Evolutionary conservation across 2,797 vertebrate species (phyloP), one percentile per base, ranked within the genome.

Genomic region (Crocodylus rhombifer): DNA sequence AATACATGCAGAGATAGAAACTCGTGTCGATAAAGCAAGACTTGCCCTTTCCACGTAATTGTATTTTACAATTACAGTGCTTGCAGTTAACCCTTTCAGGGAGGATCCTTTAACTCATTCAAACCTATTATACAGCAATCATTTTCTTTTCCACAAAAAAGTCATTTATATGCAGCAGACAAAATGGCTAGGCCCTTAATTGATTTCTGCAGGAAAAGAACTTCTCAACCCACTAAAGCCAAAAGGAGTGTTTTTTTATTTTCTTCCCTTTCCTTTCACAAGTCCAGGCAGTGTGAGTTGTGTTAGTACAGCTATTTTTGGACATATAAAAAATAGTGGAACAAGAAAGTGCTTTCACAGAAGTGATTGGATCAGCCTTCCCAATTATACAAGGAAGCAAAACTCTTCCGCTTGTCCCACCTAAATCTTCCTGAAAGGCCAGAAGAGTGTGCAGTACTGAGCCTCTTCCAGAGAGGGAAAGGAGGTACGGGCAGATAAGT

Each of bases 131-230:
- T 74, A 36, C 71, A 88, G 85, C 56, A 80, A 51, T 91, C 86
- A 86, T 92, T 95, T 92, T 86, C 79, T 78, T 81, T 91, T 78
- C 67, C 67, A 88, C 86, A 87, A 84, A 83, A 92, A 91, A 93
- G 26, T 20, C 86, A 81, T 89, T 89, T 85, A 84, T 36, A 86
- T 30, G 76, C 79, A 74, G 82, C 62, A 95, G 84, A 88, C 71
- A 84, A 90, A 93, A 73, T 42, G 57, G 86, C 83, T 33, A 92
- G 86, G 64, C 30, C 78, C 82, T 3, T 87, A 88, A 96, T 79
- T 88, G 84, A 80, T 92, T 93, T 83, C 74, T 73, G 80, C 81
- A 89, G 88, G 87, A 90, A 86, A 57, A 76, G 77, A 73, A 91
- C 57, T 0, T 2, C 30, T 87, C 84, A 79, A 94, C 77, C 89